Conservation (phyloP, 2,888 invertebrate genomes). For the Andricus curvator region DNA sequence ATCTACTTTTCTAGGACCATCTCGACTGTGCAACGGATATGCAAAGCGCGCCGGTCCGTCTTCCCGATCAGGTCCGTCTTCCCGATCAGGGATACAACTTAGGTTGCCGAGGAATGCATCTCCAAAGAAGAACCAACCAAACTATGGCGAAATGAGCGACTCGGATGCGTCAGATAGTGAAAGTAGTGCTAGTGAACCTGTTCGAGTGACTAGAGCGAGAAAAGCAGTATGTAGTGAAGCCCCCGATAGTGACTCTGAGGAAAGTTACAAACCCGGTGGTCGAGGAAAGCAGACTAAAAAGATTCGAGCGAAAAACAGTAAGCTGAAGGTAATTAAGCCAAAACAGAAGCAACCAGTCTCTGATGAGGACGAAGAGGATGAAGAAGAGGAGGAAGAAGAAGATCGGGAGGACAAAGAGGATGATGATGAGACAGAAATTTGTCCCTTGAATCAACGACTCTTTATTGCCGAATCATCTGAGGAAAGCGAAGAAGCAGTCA, state of each 20-base stretch:
- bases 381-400: constrained; percentile 53
- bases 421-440: constrained; percentile 6
- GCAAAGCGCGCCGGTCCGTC: constrained; percentile 61
- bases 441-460: constrained; percentile 11
- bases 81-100: constrained; percentile 64
- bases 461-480: constrained; percentile 41
- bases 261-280: constrained; percentile 80
- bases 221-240: constrained; percentile 67
- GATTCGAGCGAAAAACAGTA: constrained; percentile 69
- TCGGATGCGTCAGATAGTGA: constrained; percentile 69
- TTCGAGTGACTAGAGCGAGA: constrained; percentile 67
- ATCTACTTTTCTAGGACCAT: constrained; percentile 66
- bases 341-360: constrained; percentile 57
- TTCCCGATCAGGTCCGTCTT: constrained; percentile 56
- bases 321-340: constrained; percentile 53
- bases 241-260: constrained; percentile 80
- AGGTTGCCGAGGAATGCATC: constrained; percentile 52
- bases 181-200: constrained; percentile 69
- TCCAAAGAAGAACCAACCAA: constrained; percentile 57
- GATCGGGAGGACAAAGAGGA: constrained; percentile 45
- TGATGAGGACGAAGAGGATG: constrained; percentile 59
- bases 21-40: constrained; percentile 72
- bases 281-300: constrained; percentile 71
- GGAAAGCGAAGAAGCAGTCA: constrained; percentile 59
- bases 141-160: constrained; percentile 69